Percentiles rank a stretch among this genome's conserved stretches.
Evolutionary conservation across 2,797 vertebrate genomes (phyloP).

Genomic region (Meda fulgida): DNA sequence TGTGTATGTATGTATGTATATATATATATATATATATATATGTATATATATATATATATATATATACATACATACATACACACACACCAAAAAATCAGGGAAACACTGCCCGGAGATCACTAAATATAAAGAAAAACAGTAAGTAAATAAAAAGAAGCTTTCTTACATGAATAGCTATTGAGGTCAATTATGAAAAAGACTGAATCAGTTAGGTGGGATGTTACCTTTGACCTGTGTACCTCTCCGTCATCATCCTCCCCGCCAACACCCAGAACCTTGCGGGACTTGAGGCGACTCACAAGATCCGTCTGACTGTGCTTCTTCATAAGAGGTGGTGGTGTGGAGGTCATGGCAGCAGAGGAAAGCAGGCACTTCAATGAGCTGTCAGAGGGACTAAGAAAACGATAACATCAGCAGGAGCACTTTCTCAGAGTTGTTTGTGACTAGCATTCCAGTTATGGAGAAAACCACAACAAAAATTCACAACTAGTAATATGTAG

Average conservation of each 20-base stretch:
- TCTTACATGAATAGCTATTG: not conserved
- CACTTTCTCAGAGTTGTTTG: slow-evolving; percentile 1
- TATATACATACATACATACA: too few relatives aligned
- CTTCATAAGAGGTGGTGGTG: slow-evolving; percentile 95
- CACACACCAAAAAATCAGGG: too few relatives aligned
- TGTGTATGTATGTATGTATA: too few relatives aligned
- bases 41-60: too few relatives aligned
- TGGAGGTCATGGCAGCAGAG: slow-evolving; percentile 81
- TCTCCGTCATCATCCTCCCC: slow-evolving; percentile 96
- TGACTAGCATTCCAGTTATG: not conserved
- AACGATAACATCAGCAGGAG: slow-evolving; percentile 3
- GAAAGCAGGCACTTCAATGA: slow-evolving; percentile 30
- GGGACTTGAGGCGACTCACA: slow-evolving; percentile 97
- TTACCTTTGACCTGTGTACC: slow-evolving; percentile 97
- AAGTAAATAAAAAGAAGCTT: not conserved
- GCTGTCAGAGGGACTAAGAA: slow-evolving; percentile 17
- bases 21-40: too few relatives aligned
- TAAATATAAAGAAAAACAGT: too few relatives aligned
- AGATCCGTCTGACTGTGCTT: slow-evolving; percentile 99
- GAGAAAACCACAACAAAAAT: too few relatives aligned
- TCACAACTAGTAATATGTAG: not conserved
- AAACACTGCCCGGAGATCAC: too few relatives aligned
- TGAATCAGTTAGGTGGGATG: too few relatives aligned
- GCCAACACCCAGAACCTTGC: slow-evolving; percentile 96
- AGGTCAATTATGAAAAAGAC: not conserved